These are phyloP conservation scores for Cataglyphis altisquamis DNA, from an alignment of 2,888 invertebrate genomes.

Conservation along the genomic window DNA sequence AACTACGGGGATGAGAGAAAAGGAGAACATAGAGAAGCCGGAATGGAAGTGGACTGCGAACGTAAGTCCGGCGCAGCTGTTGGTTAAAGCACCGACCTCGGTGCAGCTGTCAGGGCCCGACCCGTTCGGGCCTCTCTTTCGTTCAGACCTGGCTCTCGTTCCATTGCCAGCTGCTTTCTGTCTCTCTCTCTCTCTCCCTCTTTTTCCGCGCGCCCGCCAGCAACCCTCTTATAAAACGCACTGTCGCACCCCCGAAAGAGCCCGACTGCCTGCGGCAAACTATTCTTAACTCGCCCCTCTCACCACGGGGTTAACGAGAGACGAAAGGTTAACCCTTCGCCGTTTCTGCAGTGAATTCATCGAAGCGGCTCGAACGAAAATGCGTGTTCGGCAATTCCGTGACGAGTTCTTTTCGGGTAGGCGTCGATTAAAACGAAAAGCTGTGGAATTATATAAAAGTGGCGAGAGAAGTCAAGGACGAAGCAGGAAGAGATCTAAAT, in stretches of 20 bases:
- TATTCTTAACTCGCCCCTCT: conserved; percentile 48
- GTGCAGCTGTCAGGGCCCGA: conserved; percentile 81
- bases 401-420: neutral
- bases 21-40: conserved; percentile 33
- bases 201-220: conserved; percentile 39
- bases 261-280: conserved; percentile 47
- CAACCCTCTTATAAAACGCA: conserved; percentile 75
- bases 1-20: conserved; percentile 49
- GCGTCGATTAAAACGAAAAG: neutral
- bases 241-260: conserved; percentile 76
- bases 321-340: conserved; percentile 55
- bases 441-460: neutral
- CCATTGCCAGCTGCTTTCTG: conserved; percentile 81
- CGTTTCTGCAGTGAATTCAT: conserved; percentile 61
- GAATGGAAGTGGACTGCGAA: conserved; percentile 71
- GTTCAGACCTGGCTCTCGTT: conserved; percentile 59
- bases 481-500: neutral
- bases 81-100: conserved; percentile 84
- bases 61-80: conserved; percentile 82
- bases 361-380: conserved; percentile 70
- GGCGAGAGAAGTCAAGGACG: neutral
- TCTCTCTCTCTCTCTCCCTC: conserved; percentile 57
- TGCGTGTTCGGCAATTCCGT: conserved; percentile 10
- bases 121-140: conserved; percentile 65
- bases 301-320: conserved; percentile 33